Evolutionary conservation across 1,140 invertebrate species (phyloP).

Genomic region (Holcopasites calliopsidis): DNA sequence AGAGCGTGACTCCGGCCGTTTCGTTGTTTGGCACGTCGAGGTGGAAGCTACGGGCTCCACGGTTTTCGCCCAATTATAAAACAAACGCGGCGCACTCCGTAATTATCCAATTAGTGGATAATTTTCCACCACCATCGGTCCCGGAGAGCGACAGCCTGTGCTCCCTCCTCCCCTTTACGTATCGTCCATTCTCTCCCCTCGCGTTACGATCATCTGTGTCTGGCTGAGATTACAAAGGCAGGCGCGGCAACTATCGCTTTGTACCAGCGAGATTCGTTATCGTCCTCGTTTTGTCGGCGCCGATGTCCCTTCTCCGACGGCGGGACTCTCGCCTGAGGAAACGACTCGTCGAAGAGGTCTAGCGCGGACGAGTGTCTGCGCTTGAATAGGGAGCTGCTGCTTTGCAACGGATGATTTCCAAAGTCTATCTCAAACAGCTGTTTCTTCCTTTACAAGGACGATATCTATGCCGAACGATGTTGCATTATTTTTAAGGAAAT

Average conservation of each 20-base stretch:
- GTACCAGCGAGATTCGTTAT: conserved; percentile 32
- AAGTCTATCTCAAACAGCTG: too few species aligned
- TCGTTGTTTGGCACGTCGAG: conserved; percentile 79
- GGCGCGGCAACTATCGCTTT: conserved; percentile 13
- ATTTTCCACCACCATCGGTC: conserved; percentile 50
- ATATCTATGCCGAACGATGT: too few species aligned
- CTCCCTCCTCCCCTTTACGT: not conserved
- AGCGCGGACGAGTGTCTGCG: not conserved
- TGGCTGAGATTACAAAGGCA: conserved; percentile 35
- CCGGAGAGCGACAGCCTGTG: not conserved
- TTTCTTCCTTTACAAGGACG: too few species aligned
- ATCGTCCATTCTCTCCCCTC: conserved; percentile 26
- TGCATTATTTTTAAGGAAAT: too few species aligned
- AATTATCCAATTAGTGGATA: conserved; percentile 80
- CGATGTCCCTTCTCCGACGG: not conserved
- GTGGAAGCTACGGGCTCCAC: conserved; percentile 62
- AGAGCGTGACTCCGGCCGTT: conserved; percentile 78
- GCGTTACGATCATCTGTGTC: conserved; percentile 33
- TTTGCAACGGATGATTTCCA: too few species aligned
- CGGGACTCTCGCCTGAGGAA: not conserved
- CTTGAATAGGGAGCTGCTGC: not conserved
- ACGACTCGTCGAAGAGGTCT: not conserved
- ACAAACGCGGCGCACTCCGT: conserved; percentile 77
- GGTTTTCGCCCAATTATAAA: conserved; percentile 79
- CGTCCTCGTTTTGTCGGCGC: not conserved